These are phyloP conservation scores for Scomberomorus guttatus DNA, from an alignment of 2,797 vertebrate species.

Conservation along the genomic window DNA sequence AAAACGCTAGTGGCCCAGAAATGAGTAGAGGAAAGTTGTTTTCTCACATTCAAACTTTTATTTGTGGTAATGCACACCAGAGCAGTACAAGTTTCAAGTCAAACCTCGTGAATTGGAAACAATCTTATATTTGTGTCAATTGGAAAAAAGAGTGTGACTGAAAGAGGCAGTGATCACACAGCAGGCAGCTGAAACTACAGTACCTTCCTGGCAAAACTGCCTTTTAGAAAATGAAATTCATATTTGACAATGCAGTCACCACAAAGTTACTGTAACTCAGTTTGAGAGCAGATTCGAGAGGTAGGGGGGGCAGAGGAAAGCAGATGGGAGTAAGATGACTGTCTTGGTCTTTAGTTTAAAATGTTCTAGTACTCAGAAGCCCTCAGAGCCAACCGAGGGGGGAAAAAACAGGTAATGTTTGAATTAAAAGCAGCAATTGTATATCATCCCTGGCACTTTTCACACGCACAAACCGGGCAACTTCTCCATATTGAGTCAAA, in stretches of 20 bases:
- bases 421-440: constrained; percentile 88
- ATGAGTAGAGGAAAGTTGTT: constrained; percentile 64
- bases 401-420: constrained; percentile 83
- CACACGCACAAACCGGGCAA: constrained; percentile 88
- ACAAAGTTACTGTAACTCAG: constrained; percentile 74
- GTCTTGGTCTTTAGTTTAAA: constrained; percentile 82
- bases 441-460: constrained; percentile 87
- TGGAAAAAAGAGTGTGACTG: constrained; percentile 59
- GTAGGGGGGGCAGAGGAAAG: constrained; percentile 51
- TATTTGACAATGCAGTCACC: constrained; percentile 65
- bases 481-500: constrained; percentile 99
- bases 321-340: constrained; percentile 65
- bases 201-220: constrained; percentile 75
- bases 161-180: constrained; percentile 70
- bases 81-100: constrained; percentile 42
- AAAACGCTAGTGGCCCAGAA: constrained; percentile 74
- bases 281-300: constrained; percentile 54
- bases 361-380: constrained; percentile 77
- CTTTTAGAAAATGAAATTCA: constrained; percentile 73
- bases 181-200: constrained; percentile 66
- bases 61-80: constrained; percentile 56
- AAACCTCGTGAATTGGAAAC: constrained; percentile 61
- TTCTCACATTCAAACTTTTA: constrained; percentile 63
- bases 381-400: constrained; percentile 74
- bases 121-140: constrained; percentile 57